phyloP scores from a whole-genome alignment of 2,797 vertebrate species.

The Megaceryle alcyon region DNA sequence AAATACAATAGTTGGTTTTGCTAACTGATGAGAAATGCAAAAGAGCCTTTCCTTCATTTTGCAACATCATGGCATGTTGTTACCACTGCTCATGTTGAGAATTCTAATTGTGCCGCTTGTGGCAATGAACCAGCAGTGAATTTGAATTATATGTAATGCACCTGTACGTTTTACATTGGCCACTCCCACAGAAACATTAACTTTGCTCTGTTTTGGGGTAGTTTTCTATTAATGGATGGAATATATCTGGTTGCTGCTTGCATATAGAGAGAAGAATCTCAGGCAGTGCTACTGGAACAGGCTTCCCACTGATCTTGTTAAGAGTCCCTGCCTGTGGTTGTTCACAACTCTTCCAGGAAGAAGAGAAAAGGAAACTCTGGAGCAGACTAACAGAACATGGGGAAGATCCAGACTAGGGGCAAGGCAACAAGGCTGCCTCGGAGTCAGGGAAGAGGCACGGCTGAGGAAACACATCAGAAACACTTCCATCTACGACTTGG shows the following conservation, averaged over 20 bases:
- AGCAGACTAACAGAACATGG: not conserved
- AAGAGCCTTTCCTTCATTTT: not conserved
- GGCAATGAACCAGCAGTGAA: not conserved
- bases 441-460: not conserved
- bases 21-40: not conserved
- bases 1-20: not conserved
- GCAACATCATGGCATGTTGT: not conserved
- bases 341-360: not conserved
- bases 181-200: not conserved
- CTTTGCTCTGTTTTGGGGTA: not conserved
- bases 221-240: not conserved
- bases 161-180: not conserved
- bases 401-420: not conserved
- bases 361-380: not conserved
- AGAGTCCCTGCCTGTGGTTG: not conserved
- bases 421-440: not conserved
- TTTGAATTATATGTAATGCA: not conserved
- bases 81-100: not conserved
- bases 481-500: not conserved
- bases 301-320: not conserved
- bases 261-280: not conserved
- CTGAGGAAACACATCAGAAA: not conserved
- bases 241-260: not conserved
- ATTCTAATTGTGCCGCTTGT: not conserved
- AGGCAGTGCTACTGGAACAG: not conserved